Evolutionary conservation across 2,888 invertebrate species (phyloP), one percentile per base, ranked within the genome.

Genomic region (Chaitophorus viminalis): DNA sequence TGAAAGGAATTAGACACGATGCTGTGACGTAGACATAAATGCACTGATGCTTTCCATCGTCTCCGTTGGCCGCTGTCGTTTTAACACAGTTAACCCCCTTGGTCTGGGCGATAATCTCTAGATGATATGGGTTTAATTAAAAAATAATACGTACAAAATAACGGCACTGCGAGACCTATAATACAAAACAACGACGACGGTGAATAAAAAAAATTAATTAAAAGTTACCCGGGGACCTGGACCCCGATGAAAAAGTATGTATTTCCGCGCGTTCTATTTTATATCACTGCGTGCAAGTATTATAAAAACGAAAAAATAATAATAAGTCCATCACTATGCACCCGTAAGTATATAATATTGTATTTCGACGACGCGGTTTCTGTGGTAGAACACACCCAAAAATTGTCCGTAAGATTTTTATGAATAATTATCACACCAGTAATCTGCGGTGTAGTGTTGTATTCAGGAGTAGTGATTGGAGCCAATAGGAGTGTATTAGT

Each of bases 51-150:
- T 77, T 65, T 84, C 60, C 83, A 36, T 84, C 83, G 60, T 76
- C n/a, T 6, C 11, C 72, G 17, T 36, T 18, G 36, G 36, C 36
- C 31, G 31, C 21, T 21, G 60, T 60, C 60, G 60, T 60, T 60
- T 60, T 60, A 60, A 60, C 60, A 60, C 78, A n/a, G 54, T 79
- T 25, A 46, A 46, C 70, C 81, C 81, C 65, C 21, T 60, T n/a
- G 39, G 54, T 83, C 54, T 29, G 68, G 31, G 70, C 60, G 4
- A 29, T 87, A 87, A 87, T 79, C 78, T 81, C 87, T 11, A 74
- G 81, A 79, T 81, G 87, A 81, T 81, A 74, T 65, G 74, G 87
- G 79, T 87, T 81, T 87, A 87, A 87, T 87, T 87, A 87, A 87
- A 87, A 86, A 87, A 87, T 87, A 87, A 74, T 87, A 87, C 79